These are phyloP conservation scores for Drosophila virilis DNA, from an alignment of 1,140 invertebrate species.

Conservation along the genomic window DNA sequence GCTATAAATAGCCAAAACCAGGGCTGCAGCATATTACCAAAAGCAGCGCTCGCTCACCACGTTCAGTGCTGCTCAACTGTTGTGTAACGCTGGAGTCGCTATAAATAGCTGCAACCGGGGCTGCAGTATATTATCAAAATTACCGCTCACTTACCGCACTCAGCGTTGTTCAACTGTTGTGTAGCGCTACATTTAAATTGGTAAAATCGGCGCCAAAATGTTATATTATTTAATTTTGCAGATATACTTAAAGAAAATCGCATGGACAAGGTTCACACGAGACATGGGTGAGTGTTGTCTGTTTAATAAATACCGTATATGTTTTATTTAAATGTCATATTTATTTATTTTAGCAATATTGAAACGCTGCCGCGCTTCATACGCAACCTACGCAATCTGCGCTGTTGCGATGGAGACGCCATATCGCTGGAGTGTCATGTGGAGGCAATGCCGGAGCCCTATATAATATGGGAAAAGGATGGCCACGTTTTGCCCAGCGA, in stretches of 20 bases:
- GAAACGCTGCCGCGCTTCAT: constrained; percentile 90
- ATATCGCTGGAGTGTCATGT: constrained; percentile 91
- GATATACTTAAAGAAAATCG: constrained; percentile 76
- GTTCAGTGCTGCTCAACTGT: neutral
- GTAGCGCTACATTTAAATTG: neutral
- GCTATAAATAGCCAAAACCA: constrained; percentile 41
- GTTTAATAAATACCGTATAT: neutral
- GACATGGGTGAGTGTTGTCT: constrained; percentile 78
- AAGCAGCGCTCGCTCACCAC: neutral
- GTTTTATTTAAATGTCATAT: constrained; percentile 9
- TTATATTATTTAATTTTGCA: constrained; percentile 26
- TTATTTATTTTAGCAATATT: constrained; percentile 86
- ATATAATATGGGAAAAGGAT: constrained; percentile 92
- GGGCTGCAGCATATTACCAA: constrained; percentile 2
- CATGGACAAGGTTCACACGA: constrained; percentile 83
- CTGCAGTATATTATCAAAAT: neutral
- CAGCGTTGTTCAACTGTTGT: constrained; percentile 28
- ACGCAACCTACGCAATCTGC: constrained; percentile 89
- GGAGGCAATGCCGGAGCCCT: constrained; percentile 87
- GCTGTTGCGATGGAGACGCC: constrained; percentile 92
- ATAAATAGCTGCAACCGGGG: constrained; percentile 32
- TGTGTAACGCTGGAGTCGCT: neutral
- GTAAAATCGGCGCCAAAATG: constrained; percentile 12
- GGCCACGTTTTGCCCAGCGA: constrained; percentile 88
- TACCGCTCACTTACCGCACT: constrained; percentile 2